A percentile compares a stretch with the other conserved stretches of the same genome.
Evolutionary conservation across 1,140 invertebrate genomes (phyloP).

Genomic region (Eumeta japonica): DNA sequence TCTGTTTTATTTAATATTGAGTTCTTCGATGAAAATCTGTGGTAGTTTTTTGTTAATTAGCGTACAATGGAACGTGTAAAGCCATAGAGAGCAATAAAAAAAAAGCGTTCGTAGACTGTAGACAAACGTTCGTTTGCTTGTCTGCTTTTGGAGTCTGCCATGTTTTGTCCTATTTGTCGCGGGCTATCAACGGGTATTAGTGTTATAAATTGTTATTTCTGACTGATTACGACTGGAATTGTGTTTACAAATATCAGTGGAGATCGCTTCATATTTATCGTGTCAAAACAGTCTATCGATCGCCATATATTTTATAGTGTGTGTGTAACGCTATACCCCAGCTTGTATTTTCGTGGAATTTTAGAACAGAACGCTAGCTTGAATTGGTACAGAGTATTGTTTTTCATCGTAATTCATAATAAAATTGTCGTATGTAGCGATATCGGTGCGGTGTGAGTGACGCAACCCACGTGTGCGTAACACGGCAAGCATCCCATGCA

Average conservation of each 20-base stretch:
- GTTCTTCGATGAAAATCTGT: too few relatives aligned
- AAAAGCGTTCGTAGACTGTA: slow-evolving; percentile 46
- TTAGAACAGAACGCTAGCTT: slow-evolving; percentile 40
- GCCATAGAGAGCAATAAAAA: slow-evolving; percentile 38
- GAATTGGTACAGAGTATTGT: slow-evolving; percentile 24
- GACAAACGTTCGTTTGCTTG: slow-evolving; percentile 44
- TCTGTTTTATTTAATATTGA: too few relatives aligned
- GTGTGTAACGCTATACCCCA: slow-evolving; percentile 39
- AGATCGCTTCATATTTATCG: slow-evolving; percentile 34
- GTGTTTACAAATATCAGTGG: slow-evolving; percentile 55
- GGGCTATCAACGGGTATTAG: slow-evolving; percentile 51
- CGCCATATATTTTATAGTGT: slow-evolving; percentile 34
- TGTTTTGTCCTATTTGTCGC: slow-evolving; percentile 60
- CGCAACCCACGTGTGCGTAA: slow-evolving; percentile 54
- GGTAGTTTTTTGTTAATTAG: too few relatives aligned
- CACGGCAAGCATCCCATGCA: slow-evolving; percentile 57
- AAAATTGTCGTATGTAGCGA: slow-evolving; percentile 22
- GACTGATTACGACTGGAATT: slow-evolving; percentile 44
- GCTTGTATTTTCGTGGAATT: slow-evolving; percentile 46
- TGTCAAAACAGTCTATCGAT: slow-evolving; percentile 30
- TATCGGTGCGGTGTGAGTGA: slow-evolving; percentile 25
- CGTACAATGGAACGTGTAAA: slow-evolving; percentile 18
- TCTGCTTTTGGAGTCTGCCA: slow-evolving; percentile 53
- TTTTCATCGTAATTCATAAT: slow-evolving; percentile 15
- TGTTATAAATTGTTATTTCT: slow-evolving; percentile 47